Conservation (phyloP, 2,797 vertebrate species). For the Urosaurus nigricauda region DNA sequence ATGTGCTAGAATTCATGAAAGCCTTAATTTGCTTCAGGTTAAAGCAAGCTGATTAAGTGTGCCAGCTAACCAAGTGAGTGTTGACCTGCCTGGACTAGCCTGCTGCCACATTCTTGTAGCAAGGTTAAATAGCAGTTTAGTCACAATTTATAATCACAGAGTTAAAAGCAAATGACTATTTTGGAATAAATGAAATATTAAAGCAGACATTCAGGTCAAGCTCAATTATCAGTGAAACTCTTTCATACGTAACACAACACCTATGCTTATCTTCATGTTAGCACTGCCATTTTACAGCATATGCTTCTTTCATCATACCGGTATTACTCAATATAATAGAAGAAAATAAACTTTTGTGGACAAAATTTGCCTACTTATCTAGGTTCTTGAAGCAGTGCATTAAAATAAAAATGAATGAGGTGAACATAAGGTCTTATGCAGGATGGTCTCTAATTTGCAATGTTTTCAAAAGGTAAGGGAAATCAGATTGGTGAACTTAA, state of each 20-base stretch:
- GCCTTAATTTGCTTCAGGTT: slow-evolving; percentile 82
- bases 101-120: slow-evolving; percentile 79
- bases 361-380: slow-evolving; percentile 15
- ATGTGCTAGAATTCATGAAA: slow-evolving; percentile 75
- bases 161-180: slow-evolving; percentile 77
- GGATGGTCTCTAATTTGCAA: slow-evolving; percentile 7
- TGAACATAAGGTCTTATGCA: background rate
- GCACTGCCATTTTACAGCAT: slow-evolving; percentile 53
- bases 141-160: slow-evolving; percentile 67
- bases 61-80: slow-evolving; percentile 78
- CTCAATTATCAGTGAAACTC: slow-evolving; percentile 77
- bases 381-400: background rate
- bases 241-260: slow-evolving; percentile 67
- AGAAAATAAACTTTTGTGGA: background rate
- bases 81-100: slow-evolving; percentile 84
- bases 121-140: slow-evolving; percentile 84
- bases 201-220: slow-evolving; percentile 74
- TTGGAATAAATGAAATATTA: slow-evolving; percentile 74
- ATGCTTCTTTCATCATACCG: slow-evolving; percentile 62
- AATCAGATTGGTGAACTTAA: background rate
- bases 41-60: slow-evolving; percentile 82
- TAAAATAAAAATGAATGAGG: background rate
- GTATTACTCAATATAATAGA: slow-evolving; percentile 34
- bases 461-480: slow-evolving; percentile 6
- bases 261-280: slow-evolving; percentile 56